These are phyloP conservation scores for Macrocentrus cingulum DNA, from an alignment of 1,140 invertebrate genomes.

Conservation along the genomic window DNA sequence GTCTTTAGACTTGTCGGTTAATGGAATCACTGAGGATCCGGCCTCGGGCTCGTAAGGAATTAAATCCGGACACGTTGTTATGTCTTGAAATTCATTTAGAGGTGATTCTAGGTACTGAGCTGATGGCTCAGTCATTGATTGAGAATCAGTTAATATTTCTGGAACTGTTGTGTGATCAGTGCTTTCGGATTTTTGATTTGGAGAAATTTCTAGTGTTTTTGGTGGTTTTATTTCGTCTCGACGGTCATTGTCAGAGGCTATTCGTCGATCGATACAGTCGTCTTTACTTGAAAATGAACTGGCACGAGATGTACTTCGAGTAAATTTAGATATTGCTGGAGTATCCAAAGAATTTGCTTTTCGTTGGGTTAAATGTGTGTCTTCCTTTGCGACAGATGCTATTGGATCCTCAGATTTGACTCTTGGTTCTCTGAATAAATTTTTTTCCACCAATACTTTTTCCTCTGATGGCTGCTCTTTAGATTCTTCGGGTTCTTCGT, in stretches of 20 bases:
- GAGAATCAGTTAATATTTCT: slow-evolving; percentile 50
- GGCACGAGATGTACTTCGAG: slow-evolving; percentile 75
- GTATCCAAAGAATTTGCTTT: slow-evolving; percentile 81
- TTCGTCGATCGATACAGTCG: too few species aligned
- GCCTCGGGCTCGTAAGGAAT: slow-evolving; percentile 48
- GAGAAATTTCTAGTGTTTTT: slow-evolving; percentile 37
- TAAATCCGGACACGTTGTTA: slow-evolving; percentile 42
- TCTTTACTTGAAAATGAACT: slow-evolving; percentile 86
- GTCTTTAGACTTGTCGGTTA: slow-evolving; percentile 22
- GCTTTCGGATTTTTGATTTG: slow-evolving; percentile 50
- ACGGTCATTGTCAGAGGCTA: too few species aligned
- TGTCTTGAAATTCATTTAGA: slow-evolving; percentile 51
- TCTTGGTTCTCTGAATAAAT: too few species aligned
- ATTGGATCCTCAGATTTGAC: slow-evolving; percentile 44
- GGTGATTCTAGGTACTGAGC: slow-evolving; percentile 53
- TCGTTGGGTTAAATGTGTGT: slow-evolving; percentile 70
- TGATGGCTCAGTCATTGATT: slow-evolving; percentile 53
- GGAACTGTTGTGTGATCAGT: slow-evolving; percentile 49
- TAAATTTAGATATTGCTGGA: slow-evolving; percentile 76
- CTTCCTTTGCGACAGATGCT: slow-evolving; percentile 73
- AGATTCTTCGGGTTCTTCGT: slow-evolving; percentile 9
- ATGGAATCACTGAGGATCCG: slow-evolving; percentile 16
- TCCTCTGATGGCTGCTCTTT: neutral
- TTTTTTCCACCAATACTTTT: too few species aligned
- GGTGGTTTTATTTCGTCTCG: slow-evolving; percentile 32